phyloP scores from a whole-genome alignment of 1,140 invertebrate genomes.

The Drosophila kanapiae region DNA sequence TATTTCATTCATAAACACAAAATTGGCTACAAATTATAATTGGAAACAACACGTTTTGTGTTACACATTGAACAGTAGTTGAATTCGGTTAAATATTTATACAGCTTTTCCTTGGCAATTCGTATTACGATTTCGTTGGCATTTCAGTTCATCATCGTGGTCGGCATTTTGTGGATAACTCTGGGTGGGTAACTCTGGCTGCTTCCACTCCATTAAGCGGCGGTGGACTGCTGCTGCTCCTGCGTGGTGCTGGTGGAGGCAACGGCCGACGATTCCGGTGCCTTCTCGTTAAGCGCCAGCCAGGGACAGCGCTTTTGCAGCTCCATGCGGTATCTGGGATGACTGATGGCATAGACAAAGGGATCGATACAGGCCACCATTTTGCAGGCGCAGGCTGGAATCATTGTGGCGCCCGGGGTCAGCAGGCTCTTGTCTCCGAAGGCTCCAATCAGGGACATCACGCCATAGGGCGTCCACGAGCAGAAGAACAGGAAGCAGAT shows the following conservation, averaged over 20 bases:
- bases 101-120: slow-evolving; percentile 42
- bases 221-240: slow-evolving; percentile 74
- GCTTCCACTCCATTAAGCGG: slow-evolving; percentile 84
- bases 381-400: slow-evolving; percentile 94
- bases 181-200: slow-evolving; percentile 15
- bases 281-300: slow-evolving; percentile 88
- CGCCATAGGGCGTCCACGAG: slow-evolving; percentile 93
- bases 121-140: slow-evolving; percentile 56
- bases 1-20: slow-evolving; percentile 52
- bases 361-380: slow-evolving; percentile 94
- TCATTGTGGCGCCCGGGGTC: slow-evolving; percentile 94
- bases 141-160: slow-evolving; percentile 33
- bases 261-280: slow-evolving; percentile 83
- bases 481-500: slow-evolving; percentile 93
- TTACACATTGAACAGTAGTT: slow-evolving; percentile 17
- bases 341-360: slow-evolving; percentile 94
- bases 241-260: slow-evolving; percentile 82
- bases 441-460: slow-evolving; percentile 92
- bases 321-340: slow-evolving; percentile 92
- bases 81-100: slow-evolving; percentile 42
- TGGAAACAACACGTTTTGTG: not conserved
- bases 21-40: slow-evolving; percentile 54
- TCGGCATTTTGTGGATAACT: not conserved
- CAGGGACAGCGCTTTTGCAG: slow-evolving; percentile 88
- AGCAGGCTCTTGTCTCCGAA: slow-evolving; percentile 92